phyloP scores from a whole-genome alignment of 2,888 invertebrate genomes.

The Apotomis turbidana region DNA sequence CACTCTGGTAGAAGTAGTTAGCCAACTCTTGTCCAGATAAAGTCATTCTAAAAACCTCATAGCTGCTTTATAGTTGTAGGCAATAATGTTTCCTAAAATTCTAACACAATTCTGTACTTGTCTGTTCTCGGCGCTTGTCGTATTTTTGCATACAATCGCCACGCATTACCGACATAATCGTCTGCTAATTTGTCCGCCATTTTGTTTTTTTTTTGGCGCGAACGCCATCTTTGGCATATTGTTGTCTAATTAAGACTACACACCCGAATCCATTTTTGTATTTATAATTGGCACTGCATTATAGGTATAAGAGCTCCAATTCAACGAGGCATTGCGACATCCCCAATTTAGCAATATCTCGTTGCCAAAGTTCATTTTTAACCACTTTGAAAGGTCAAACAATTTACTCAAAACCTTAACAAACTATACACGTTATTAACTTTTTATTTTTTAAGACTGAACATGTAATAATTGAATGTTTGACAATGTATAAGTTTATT shows the following conservation, averaged over 20 bases:
- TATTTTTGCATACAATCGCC: slow-evolving; percentile 37
- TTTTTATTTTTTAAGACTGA: no score
- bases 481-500: no score
- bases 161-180: slow-evolving; percentile 38
- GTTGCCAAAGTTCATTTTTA: no score
- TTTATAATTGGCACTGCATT: neutral
- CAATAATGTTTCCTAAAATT: neutral
- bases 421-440: no score
- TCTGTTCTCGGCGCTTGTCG: neutral
- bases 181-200: slow-evolving; percentile 39
- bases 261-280: neutral
- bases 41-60: neutral
- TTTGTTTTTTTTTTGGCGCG: slow-evolving; percentile 31
- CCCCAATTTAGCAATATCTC: no score
- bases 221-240: slow-evolving; percentile 32
- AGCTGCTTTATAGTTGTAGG: neutral
- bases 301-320: neutral
- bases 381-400: no score
- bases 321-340: no score
- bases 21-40: no score
- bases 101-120: neutral
- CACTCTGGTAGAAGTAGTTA: no score
- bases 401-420: no score
- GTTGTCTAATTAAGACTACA: slow-evolving; percentile 40
- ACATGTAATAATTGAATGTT: no score